phyloP scores from a whole-genome alignment of 2,888 invertebrate genomes.

The Microplitis deprimator region DNA sequence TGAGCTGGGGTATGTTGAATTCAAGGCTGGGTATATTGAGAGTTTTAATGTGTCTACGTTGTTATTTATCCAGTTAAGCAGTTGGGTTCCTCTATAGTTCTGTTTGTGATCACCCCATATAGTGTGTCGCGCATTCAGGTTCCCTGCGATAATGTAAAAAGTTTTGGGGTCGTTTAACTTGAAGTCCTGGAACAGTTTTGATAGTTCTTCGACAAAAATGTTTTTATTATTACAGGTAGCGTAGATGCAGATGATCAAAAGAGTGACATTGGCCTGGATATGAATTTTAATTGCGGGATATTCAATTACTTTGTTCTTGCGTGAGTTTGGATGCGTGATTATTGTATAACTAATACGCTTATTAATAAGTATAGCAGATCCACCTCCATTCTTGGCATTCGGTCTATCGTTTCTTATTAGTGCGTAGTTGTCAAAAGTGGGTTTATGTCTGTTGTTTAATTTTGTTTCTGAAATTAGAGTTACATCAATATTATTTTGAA shows the following conservation, averaged over 20 bases:
- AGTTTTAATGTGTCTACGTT: neutral
- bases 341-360: neutral
- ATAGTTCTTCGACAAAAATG: neutral
- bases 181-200: slow-evolving; percentile 3
- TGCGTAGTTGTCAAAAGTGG: slow-evolving; percentile 7
- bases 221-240: neutral
- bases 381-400: slow-evolving; percentile 5
- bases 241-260: slow-evolving; percentile 19
- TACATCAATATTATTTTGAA: slow-evolving; percentile 19
- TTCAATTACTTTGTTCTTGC: slow-evolving; percentile 17
- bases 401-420: slow-evolving; percentile 18
- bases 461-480: slow-evolving; percentile 25
- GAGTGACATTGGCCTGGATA: neutral
- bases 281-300: slow-evolving; percentile 22
- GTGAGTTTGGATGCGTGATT: slow-evolving; percentile 21
- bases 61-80: neutral
- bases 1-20: neutral
- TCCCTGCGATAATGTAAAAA: slow-evolving; percentile 10
- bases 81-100: neutral
- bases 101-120: slow-evolving; percentile 6
- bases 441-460: slow-evolving; percentile 13
- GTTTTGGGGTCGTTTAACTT: neutral
- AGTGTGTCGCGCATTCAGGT: slow-evolving; percentile 21
- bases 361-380: slow-evolving; percentile 26
- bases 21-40: neutral